Evolutionary conservation across 2,888 invertebrate species (phyloP).

Genomic region (Meandrusa payeni): DNA sequence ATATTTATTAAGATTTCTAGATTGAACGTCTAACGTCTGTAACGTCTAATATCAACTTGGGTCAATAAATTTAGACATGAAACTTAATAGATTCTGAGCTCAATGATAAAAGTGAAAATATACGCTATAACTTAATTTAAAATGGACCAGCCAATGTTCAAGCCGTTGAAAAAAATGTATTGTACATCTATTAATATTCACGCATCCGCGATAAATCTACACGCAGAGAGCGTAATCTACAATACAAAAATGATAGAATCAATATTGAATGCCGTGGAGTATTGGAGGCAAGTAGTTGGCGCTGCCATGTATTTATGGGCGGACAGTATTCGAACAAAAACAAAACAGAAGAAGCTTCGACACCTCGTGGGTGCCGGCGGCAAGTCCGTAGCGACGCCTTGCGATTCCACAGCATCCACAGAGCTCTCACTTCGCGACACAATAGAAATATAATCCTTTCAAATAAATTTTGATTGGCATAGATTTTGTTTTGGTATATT

Average conservation of each 20-base stretch:
- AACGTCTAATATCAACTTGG: too few species aligned
- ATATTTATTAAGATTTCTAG: too few species aligned
- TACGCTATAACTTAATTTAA: too few species aligned
- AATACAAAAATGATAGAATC: slow-evolving; percentile 15
- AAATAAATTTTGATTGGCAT: too few species aligned
- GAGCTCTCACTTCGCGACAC: slow-evolving; percentile 1
- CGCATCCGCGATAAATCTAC: slow-evolving; percentile 6
- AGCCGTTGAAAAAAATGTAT: too few species aligned
- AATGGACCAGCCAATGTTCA: too few species aligned
- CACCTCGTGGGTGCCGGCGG: slow-evolving; percentile 20
- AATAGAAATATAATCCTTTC: too few species aligned
- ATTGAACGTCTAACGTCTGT: too few species aligned
- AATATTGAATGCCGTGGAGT: slow-evolving; percentile 10
- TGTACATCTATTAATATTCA: slow-evolving; percentile 8
- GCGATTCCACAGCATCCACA: slow-evolving; percentile 4
- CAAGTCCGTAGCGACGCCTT: slow-evolving; percentile 3
- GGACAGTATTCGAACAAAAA: slow-evolving; percentile 11
- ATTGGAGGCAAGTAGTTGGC: slow-evolving; percentile 16
- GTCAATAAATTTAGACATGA: too few species aligned
- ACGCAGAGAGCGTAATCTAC: slow-evolving; percentile 1
- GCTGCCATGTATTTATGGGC: slow-evolving; percentile 16
- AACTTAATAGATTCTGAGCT: too few species aligned
- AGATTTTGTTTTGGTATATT: too few species aligned
- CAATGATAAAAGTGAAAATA: too few species aligned
- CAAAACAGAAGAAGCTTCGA: slow-evolving; percentile 13